Percentiles rank a stretch among this genome's conserved stretches.
Evolutionary conservation across 2,888 invertebrate genomes (phyloP).

Genomic region (Ophraella communa): DNA sequence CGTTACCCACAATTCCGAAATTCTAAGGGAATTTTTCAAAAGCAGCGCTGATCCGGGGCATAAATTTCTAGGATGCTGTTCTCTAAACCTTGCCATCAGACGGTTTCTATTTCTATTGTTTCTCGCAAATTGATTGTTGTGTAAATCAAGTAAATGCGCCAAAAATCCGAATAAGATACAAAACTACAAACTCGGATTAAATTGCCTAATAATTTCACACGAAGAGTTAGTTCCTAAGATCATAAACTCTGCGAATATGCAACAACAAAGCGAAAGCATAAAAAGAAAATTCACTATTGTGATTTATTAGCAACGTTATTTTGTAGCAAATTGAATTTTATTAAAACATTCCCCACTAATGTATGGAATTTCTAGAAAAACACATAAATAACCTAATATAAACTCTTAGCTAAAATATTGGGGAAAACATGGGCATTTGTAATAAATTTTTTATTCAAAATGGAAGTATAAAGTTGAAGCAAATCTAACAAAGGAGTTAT

Average conservation of each 20-base stretch:
- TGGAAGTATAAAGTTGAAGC: too few species aligned
- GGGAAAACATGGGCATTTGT: too few species aligned
- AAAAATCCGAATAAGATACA: slow-evolving; percentile 20
- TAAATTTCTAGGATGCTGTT: slow-evolving; percentile 20
- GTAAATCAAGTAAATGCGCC: slow-evolving; percentile 16
- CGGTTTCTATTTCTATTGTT: slow-evolving; percentile 21
- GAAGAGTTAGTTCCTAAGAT: slow-evolving; percentile 9
- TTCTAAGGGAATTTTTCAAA: slow-evolving; percentile 13
- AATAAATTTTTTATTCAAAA: too few species aligned
- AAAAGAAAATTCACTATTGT: too few species aligned
- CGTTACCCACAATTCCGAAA: slow-evolving; percentile 7
- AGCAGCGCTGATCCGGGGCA: slow-evolving; percentile 15
- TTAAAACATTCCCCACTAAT: too few species aligned
- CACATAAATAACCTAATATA: too few species aligned
- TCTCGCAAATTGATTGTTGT: slow-evolving; percentile 17
- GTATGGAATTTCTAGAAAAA: too few species aligned
- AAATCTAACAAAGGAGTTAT: too few species aligned
- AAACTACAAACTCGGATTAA: slow-evolving; percentile 12
- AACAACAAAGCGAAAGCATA: too few species aligned
- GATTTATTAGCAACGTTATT: too few species aligned
- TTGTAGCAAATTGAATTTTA: too few species aligned
- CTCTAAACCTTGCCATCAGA: slow-evolving; percentile 11
- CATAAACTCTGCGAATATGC: slow-evolving; percentile 6
- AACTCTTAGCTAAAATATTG: too few species aligned
- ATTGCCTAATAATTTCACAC: slow-evolving; percentile 15